phyloP scores from a whole-genome alignment of 2,888 invertebrate genomes.

The Biston stratarius region DNA sequence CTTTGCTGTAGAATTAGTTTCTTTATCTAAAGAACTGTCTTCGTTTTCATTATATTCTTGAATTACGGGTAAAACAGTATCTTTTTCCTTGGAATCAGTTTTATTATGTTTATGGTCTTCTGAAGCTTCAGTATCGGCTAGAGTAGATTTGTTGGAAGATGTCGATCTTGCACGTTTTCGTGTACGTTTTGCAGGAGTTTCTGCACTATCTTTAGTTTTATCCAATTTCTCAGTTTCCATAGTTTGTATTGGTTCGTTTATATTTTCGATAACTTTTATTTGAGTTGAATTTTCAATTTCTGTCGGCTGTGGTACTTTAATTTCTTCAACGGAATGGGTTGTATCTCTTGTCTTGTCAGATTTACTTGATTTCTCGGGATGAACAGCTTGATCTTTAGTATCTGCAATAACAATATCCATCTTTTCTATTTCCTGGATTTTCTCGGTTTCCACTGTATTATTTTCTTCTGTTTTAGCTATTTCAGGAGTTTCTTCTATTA shows the following conservation, averaged over 20 bases:
- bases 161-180: conserved; percentile 57
- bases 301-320: background rate
- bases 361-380: background rate
- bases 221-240: background rate
- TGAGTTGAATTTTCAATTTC: conserved; percentile 1
- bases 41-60: conserved; percentile 6
- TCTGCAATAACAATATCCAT: background rate
- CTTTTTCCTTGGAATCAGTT: background rate
- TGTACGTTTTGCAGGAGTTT: conserved; percentile 35
- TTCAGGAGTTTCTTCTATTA: conserved; percentile 26
- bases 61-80: background rate
- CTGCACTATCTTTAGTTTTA: conserved; percentile 5
- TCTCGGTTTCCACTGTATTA: background rate
- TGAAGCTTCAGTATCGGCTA: conserved; percentile 3
- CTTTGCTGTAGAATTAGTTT: background rate
- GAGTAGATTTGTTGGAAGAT: conserved; percentile 48
- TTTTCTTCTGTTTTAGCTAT: background rate
- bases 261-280: conserved; percentile 8
- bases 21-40: conserved; percentile 1
- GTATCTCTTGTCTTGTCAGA: background rate
- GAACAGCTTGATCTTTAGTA: background rate
- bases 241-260: conserved; percentile 8
- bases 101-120: conserved; percentile 6
- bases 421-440: conserved; percentile 1
- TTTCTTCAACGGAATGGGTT: background rate